These are phyloP conservation scores for Petrocephalus schoutedeni DNA, from an alignment of 2,797 vertebrate species.

Conservation along the genomic window DNA sequence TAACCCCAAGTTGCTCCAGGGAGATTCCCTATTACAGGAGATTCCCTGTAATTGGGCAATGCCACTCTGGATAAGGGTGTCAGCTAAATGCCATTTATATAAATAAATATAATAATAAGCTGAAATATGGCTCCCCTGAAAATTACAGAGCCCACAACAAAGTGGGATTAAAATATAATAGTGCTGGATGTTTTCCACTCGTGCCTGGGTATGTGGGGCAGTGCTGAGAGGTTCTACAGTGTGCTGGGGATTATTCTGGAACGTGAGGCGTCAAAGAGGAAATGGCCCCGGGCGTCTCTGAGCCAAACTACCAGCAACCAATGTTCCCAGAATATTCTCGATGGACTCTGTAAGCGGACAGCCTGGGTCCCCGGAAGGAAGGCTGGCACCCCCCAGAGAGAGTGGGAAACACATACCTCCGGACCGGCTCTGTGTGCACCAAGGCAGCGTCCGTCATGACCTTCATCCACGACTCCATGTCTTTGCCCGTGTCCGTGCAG, in stretches of 20 bases:
- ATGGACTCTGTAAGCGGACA: neutral
- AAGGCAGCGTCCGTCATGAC: slow-evolving; percentile 91
- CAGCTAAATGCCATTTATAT: too few species aligned
- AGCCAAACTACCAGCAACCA: neutral
- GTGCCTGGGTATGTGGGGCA: neutral
- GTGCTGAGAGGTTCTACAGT: neutral
- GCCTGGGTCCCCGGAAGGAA: neutral
- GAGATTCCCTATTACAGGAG: too few species aligned
- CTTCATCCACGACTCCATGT: slow-evolving; percentile 98
- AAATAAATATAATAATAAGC: too few species aligned
- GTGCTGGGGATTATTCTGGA: neutral
- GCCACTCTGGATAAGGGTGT: too few species aligned
- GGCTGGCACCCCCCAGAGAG: neutral
- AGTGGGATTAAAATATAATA: neutral
- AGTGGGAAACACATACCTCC: slow-evolving; percentile 59
- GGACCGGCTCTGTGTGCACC: slow-evolving; percentile 82
- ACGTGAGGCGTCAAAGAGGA: neutral
- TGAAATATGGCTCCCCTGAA: neutral
- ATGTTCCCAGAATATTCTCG: neutral
- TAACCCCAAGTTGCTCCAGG: too few species aligned
- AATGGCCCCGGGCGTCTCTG: neutral
- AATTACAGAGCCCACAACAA: neutral
- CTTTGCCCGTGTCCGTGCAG: slow-evolving; percentile 92
- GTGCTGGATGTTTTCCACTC: neutral
- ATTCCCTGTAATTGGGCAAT: too few species aligned